Conservation (phyloP, 2,113 vertebrate genomes). For the Tetraodon nigroviridis region DNA sequence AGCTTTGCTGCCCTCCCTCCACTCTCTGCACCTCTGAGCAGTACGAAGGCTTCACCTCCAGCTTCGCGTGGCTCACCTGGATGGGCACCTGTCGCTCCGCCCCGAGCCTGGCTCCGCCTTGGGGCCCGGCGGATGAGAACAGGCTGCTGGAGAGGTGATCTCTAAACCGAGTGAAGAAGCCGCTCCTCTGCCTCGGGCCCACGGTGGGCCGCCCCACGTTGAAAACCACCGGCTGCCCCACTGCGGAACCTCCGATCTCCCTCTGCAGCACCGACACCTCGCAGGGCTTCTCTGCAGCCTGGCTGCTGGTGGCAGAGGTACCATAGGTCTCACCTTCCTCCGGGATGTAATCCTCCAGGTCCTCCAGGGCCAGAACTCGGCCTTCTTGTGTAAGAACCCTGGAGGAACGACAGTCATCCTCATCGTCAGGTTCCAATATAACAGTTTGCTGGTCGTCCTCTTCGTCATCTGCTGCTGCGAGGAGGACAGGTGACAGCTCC, state of each 20-base stretch:
- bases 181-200: conserved; percentile 46
- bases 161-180: conserved; percentile 76
- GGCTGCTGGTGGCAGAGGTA: conserved; percentile 17
- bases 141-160: conserved; percentile 66
- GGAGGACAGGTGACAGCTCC: conserved; percentile 42
- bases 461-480: conserved; percentile 35
- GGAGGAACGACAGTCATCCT: conserved; percentile 50
- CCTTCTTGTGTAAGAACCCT: conserved; percentile 76
- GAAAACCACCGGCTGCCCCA: conserved; percentile 85
- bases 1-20: conserved; percentile 79
- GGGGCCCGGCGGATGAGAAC: conserved; percentile 57
- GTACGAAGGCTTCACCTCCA: conserved; percentile 80
- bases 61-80: conserved; percentile 64
- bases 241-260: conserved; percentile 79
- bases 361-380: conserved; percentile 81
- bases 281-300: conserved; percentile 74
- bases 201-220: conserved; percentile 73
- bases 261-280: conserved; percentile 91
- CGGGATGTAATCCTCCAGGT: conserved; percentile 90
- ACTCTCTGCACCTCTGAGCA: conserved; percentile 81
- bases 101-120: conserved; percentile 32
- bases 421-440: conserved; percentile 69
- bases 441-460: conserved; percentile 54
- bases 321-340: conserved; percentile 84
- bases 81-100: conserved; percentile 75